These are phyloP conservation scores for Nannobrachium achirus DNA, from an alignment of 2,113 vertebrate species.

Conservation along the genomic window DNA sequence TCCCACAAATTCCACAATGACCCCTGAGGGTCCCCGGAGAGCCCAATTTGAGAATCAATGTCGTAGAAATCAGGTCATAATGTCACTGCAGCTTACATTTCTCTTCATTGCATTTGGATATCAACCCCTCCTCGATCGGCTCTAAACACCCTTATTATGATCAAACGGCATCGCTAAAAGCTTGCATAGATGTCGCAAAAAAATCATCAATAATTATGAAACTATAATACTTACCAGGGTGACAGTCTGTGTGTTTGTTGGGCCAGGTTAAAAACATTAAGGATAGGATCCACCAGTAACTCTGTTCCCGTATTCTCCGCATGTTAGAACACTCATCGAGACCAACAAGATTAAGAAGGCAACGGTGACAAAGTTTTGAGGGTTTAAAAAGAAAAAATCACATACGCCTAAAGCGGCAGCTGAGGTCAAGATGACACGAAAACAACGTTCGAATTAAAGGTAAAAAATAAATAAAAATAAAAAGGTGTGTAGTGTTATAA, in stretches of 20 bases:
- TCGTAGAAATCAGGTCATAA: not conserved
- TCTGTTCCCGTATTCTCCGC: constrained; percentile 95
- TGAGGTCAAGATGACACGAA: constrained; percentile 59
- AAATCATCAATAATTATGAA: constrained; percentile 27
- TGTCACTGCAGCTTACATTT: constrained; percentile 1
- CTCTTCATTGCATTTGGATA: not conserved
- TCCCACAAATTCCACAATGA: no score
- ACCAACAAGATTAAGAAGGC: constrained; percentile 77
- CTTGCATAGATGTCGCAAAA: not conserved
- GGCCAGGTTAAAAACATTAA: constrained; percentile 90
- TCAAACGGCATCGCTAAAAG: not conserved
- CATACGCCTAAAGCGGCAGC: constrained; percentile 43
- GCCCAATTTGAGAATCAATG: no score
- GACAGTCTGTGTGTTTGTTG: constrained; percentile 90
- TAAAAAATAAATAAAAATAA: constrained; percentile 39
- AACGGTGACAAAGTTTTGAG: constrained; percentile 80
- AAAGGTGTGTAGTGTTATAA: constrained; percentile 37
- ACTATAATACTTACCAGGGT: constrained; percentile 91
- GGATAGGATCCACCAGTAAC: constrained; percentile 92
- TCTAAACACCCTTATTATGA: constrained; percentile 14
- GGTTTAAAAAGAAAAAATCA: constrained; percentile 57
- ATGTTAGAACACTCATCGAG: constrained; percentile 96
- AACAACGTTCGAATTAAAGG: constrained; percentile 50
- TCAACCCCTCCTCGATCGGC: constrained; percentile 33
- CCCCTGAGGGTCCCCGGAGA: no score